These are phyloP conservation scores for Psephotus haematonotus DNA, from an alignment of 2,113 vertebrate genomes.

Conservation along the genomic window DNA sequence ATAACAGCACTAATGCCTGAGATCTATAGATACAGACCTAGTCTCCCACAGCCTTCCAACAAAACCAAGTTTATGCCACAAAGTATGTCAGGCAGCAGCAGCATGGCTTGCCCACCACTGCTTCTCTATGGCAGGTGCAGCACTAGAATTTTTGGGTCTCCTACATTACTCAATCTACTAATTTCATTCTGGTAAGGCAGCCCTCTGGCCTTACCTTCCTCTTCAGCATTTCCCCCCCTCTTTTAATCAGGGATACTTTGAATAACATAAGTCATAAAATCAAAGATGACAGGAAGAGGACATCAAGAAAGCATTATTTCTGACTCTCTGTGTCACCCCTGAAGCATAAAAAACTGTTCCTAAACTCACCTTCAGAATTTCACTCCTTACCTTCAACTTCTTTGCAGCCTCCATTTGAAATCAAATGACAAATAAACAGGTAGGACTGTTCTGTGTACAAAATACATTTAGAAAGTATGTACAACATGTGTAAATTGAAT, in stretches of 20 bases:
- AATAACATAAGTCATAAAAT: neutral
- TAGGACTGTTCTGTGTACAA: neutral
- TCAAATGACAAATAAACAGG: neutral
- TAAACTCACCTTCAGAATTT: neutral
- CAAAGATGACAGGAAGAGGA: neutral
- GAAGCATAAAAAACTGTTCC: neutral
- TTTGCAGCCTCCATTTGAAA: neutral
- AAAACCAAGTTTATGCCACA: neutral
- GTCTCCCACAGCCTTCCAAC: neutral
- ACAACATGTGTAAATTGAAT: neutral
- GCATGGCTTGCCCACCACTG: fast-evolving
- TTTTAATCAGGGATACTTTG: neutral
- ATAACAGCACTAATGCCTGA: neutral
- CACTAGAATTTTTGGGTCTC: neutral
- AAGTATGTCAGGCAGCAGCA: neutral
- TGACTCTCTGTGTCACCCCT: too few species aligned
- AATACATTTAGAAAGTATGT: neutral
- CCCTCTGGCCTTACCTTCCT: neutral
- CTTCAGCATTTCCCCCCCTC: neutral
- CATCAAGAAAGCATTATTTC: neutral
- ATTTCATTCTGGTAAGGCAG: neutral
- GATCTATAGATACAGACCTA: neutral
- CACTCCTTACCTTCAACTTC: neutral
- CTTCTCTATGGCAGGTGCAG: fast-evolving
- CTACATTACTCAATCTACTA: neutral